Base-by-base conservation (phyloP, 1,140 invertebrate genomes). In the Nixonia krombeini region DNA sequence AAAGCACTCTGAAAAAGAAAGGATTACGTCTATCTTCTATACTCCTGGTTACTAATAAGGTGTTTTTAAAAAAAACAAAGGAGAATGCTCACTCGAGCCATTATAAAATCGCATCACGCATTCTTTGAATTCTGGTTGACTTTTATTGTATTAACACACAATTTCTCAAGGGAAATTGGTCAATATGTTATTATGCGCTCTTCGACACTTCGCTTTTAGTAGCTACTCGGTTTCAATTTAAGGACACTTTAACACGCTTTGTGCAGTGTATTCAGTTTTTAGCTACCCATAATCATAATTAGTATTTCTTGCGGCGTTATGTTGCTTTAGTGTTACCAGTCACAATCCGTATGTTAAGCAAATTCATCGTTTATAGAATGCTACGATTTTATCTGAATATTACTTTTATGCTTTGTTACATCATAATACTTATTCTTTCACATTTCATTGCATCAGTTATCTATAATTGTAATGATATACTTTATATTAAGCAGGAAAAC, bases 401-500 rank as follows among this genome's bases (percentile, higher is more conserved):
- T 21, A 21, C 6, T 21, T 21, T 2, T 6, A 21, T 6, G 6
- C 6, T 25, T 50, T 42, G 41, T 35, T 61, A 41, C 56, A 62
- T 68, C 49, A 52, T 62, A n/a, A n/a, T n/a, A n/a, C n/a, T n/a
- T n/a, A n/a, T n/a, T n/a, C n/a, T n/a, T n/a, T n/a, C n/a, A n/a
- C n/a, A n/a, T n/a, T n/a, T n/a, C n/a, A n/a, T n/a, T n/a, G n/a
- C n/a, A n/a, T n/a, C 18, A 26, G 10, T 65, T 46, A 46, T 49
- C 0, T 38, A 38, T 38, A 10, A 18, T 4, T 38, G 10, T 9
- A 9, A 31, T 16, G 4, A 38, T 38, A 7, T 15, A 38, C 4
- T 38, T 17, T 38, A 50, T 50, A 38, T 16, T 38, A 55, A 74
- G 73, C 63, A 80, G 78, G 74, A 70, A 18, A 76, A 74, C 40